phyloP scores from a whole-genome alignment of 2,113 vertebrate genomes.

The Alligator mississippiensis region DNA sequence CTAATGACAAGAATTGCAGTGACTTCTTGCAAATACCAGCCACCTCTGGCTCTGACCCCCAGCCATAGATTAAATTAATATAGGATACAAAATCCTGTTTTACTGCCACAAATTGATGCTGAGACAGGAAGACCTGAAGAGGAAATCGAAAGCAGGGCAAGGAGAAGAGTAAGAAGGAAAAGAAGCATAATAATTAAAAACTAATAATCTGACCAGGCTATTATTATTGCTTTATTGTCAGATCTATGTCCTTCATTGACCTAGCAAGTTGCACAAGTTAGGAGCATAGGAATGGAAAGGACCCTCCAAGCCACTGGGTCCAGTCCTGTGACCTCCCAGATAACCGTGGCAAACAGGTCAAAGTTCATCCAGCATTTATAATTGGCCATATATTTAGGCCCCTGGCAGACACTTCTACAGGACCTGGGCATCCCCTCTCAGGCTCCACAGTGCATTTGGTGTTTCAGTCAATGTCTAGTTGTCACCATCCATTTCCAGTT shows the following conservation, averaged over 20 bases:
- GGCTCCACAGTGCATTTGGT: neutral
- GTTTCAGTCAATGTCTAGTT: neutral
- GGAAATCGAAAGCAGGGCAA: neutral
- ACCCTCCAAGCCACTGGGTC: too few species aligned
- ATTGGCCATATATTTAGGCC: neutral
- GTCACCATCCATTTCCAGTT: neutral
- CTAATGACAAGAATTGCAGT: neutral
- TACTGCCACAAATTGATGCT: too few species aligned
- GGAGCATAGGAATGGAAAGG: too few species aligned
- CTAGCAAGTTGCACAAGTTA: too few species aligned
- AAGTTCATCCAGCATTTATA: neutral
- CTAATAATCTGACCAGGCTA: neutral
- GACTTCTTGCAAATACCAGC: neutral
- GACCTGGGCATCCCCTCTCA: neutral
- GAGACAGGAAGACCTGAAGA: neutral
- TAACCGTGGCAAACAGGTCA: neutral
- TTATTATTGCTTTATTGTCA: neutral
- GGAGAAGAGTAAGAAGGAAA: neutral
- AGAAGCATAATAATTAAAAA: neutral
- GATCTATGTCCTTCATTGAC: neutral
- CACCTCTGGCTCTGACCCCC: neutral
- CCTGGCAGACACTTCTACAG: neutral
- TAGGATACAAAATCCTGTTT: too few species aligned
- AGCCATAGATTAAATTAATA: neutral
- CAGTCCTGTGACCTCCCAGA: too few species aligned